A percentile compares a stretch with the other conserved stretches of the same genome.
These are phyloP conservation scores for Palloptera scutellata DNA, from an alignment of 2,888 invertebrate species.

Conservation along the genomic window DNA sequence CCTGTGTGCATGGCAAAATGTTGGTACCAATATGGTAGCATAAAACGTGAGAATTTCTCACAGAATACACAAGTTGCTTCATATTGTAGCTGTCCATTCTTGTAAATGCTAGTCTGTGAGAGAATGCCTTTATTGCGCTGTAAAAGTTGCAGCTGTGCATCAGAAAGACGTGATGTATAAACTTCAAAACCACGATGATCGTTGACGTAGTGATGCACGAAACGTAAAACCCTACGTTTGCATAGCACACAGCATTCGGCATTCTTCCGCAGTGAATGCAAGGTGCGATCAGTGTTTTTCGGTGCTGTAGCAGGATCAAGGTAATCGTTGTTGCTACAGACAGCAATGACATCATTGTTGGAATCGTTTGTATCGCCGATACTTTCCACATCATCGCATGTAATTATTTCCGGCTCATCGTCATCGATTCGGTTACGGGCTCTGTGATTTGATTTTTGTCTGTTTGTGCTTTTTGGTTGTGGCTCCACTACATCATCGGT, in stretches of 20 bases:
- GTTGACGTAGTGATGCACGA: slow-evolving; percentile 50
- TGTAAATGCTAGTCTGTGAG: slow-evolving; percentile 39
- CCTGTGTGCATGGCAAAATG: slow-evolving; percentile 82
- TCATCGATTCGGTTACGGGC: background rate
- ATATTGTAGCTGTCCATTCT: slow-evolving; percentile 47
- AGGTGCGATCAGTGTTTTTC: slow-evolving; percentile 41
- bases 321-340: background rate
- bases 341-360: background rate
- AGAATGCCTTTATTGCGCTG: slow-evolving; percentile 38
- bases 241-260: slow-evolving; percentile 46
- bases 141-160: slow-evolving; percentile 35
- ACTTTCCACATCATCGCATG: slow-evolving; percentile 34
- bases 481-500: background rate
- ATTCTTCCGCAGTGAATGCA: slow-evolving; percentile 35
- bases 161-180: slow-evolving; percentile 46
- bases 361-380: slow-evolving; percentile 9
- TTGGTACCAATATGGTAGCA: slow-evolving; percentile 65
- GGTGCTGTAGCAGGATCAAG: slow-evolving; percentile 34
- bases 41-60: slow-evolving; percentile 46
- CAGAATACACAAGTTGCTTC: slow-evolving; percentile 52
- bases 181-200: slow-evolving; percentile 50
- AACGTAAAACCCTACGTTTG: slow-evolving; percentile 40
- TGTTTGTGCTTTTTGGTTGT: slow-evolving; percentile 10
- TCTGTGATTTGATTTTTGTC: slow-evolving; percentile 7
- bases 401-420: slow-evolving; percentile 32